Percentiles rank a stretch among this genome's conserved stretches.
These are phyloP conservation scores for Stercorarius parasiticus DNA, from an alignment of 2,113 vertebrate species.

Conservation along the genomic window DNA sequence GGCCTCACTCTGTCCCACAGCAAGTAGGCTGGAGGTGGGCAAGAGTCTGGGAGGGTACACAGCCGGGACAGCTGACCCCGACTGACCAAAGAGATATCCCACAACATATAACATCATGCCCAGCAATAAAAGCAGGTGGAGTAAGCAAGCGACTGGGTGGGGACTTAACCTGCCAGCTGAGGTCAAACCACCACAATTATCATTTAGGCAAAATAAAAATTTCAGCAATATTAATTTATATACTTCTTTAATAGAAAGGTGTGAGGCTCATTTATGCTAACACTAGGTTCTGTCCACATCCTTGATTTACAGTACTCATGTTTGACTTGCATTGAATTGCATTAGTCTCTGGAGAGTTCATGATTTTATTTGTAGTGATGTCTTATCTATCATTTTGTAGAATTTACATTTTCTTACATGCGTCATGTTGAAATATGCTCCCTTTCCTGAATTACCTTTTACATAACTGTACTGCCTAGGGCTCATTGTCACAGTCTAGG, in stretches of 20 bases:
- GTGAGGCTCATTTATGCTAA: neutral
- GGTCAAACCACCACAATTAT: neutral
- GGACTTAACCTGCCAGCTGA: rapidly evolving
- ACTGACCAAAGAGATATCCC: neutral
- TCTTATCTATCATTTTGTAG: neutral
- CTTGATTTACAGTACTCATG: neutral
- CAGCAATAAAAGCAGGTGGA: rapidly evolving
- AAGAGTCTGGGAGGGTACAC: neutral
- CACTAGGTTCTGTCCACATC: neutral
- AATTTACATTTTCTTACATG: neutral
- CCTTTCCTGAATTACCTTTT: neutral
- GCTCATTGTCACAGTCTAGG: neutral
- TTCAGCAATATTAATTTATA: neutral
- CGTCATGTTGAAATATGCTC: neutral
- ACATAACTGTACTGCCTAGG: neutral
- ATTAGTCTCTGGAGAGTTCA: neutral
- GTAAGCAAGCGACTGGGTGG: rapidly evolving
- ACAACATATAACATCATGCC: rapidly evolving
- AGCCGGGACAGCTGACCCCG: neutral
- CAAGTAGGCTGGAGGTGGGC: rapidly evolving
- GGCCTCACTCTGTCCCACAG: neutral
- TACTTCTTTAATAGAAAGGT: neutral
- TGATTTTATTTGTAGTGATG: neutral
- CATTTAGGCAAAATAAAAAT: neutral
- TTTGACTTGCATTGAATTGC: neutral